Evolutionary conservation across 2,888 invertebrate species (phyloP).

Genomic region (Phania funesta): DNA sequence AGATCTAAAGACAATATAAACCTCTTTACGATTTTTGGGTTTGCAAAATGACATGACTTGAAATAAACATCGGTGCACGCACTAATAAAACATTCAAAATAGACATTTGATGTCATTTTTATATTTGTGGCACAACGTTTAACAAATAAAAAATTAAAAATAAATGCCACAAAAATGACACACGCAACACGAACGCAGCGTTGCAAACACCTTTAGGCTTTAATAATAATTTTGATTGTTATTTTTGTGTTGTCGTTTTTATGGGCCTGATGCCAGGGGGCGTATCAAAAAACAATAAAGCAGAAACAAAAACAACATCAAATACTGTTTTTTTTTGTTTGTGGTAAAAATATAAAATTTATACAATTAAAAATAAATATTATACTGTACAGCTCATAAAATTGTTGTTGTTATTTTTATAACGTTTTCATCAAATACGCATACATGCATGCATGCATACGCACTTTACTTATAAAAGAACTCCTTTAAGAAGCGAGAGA

Average conservation of each 20-base stretch:
- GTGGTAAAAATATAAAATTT: conserved; percentile 71
- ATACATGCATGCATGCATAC: too few species aligned
- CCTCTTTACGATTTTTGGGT: background rate
- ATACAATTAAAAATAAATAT: conserved; percentile 79
- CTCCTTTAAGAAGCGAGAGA: conserved; percentile 16
- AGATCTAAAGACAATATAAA: conserved; percentile 34
- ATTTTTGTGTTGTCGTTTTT: conserved; percentile 47
- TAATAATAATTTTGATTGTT: conserved; percentile 58
- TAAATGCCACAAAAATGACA: conserved; percentile 36
- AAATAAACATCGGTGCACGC: conserved; percentile 14
- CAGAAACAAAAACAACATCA: conserved; percentile 26
- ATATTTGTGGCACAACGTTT: conserved; percentile 75
- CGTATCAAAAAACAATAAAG: conserved; percentile 64
- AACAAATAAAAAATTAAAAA: conserved; percentile 61
- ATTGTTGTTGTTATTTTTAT: conserved; percentile 15
- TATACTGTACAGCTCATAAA: conserved; percentile 57
- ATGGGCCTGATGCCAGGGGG: conserved; percentile 45
- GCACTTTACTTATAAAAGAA: background rate
- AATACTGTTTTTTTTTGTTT: conserved; percentile 39
- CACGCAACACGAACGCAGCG: conserved; percentile 29
- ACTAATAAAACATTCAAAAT: conserved; percentile 71
- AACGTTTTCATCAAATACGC: background rate
- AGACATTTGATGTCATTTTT: conserved; percentile 78
- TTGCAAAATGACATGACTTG: conserved; percentile 11
- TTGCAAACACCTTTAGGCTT: conserved; percentile 60